phyloP scores from a whole-genome alignment of 2,797 vertebrate genomes.

The Nasua narica region DNA sequence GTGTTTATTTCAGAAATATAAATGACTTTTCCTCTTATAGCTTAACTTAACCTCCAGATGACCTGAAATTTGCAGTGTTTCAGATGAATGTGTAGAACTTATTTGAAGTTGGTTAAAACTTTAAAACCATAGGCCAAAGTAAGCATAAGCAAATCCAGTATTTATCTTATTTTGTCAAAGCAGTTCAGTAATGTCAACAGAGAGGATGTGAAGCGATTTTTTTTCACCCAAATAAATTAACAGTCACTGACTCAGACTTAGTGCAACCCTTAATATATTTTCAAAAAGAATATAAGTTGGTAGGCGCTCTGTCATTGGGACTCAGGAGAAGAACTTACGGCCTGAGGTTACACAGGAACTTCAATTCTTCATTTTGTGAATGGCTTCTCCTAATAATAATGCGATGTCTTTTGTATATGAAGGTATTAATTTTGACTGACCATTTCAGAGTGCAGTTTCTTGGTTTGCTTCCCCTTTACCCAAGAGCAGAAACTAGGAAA shows the following conservation, averaged over 20 bases:
- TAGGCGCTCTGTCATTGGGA: background rate
- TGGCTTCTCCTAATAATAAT: background rate
- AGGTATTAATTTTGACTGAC: background rate
- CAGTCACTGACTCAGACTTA: background rate
- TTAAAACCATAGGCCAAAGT: background rate
- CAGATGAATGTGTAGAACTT: background rate
- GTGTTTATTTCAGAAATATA: conserved; percentile 8
- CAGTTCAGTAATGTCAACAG: background rate
- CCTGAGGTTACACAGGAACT: background rate
- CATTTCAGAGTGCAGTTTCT: background rate
- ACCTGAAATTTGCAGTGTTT: background rate
- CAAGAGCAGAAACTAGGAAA: background rate
- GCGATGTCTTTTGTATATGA: background rate
- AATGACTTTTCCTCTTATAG: background rate
- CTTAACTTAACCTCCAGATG: background rate
- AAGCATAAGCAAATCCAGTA: background rate
- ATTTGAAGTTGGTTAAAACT: background rate
- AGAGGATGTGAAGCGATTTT: background rate
- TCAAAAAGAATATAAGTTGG: background rate
- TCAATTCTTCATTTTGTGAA: background rate
- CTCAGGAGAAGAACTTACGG: background rate
- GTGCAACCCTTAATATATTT: background rate
- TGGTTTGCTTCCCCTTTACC: background rate
- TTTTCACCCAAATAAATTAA: background rate
- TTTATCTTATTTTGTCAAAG: conserved; percentile 23